phyloP scores from a whole-genome alignment of 2,113 vertebrate genomes.

The Thinocorus orbignyianus region DNA sequence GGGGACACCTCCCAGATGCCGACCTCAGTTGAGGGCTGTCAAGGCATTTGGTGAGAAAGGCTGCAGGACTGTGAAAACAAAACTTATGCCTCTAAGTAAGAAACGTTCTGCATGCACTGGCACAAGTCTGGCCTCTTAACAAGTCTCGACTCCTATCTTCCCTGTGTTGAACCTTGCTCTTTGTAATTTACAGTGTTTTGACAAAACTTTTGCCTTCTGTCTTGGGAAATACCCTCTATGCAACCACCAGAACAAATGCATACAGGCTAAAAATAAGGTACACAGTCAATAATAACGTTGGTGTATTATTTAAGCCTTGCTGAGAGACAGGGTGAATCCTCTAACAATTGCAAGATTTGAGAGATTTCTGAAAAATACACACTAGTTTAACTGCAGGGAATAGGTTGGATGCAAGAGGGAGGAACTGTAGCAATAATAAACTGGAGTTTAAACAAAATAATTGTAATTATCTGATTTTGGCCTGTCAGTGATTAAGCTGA shows the following conservation, averaged over 20 bases:
- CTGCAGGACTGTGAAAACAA: background rate
- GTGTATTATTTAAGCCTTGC: background rate
- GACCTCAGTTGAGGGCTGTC: background rate
- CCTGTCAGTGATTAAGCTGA: background rate
- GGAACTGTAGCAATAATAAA: background rate
- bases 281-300: background rate
- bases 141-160: slow-evolving; percentile 5
- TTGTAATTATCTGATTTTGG: background rate
- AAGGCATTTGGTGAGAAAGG: slow-evolving; percentile 1
- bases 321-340: background rate
- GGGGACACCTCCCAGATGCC: background rate
- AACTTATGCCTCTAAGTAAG: slow-evolving; percentile 3
- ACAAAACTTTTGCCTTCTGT: slow-evolving; percentile 12
- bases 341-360: background rate
- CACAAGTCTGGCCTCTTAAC: background rate
- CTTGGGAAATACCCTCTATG: slow-evolving; percentile 36
- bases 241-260: background rate
- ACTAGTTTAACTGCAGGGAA: background rate
- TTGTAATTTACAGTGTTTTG: slow-evolving; percentile 21
- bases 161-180: background rate
- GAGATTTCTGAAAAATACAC: background rate
- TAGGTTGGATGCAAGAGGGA: background rate
- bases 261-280: background rate
- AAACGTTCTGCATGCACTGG: slow-evolving; percentile 1
- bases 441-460: background rate